Conservation (phyloP, 37 sponge, comb jelly and placozoan genomes). For the Agelas oroides region DNA sequence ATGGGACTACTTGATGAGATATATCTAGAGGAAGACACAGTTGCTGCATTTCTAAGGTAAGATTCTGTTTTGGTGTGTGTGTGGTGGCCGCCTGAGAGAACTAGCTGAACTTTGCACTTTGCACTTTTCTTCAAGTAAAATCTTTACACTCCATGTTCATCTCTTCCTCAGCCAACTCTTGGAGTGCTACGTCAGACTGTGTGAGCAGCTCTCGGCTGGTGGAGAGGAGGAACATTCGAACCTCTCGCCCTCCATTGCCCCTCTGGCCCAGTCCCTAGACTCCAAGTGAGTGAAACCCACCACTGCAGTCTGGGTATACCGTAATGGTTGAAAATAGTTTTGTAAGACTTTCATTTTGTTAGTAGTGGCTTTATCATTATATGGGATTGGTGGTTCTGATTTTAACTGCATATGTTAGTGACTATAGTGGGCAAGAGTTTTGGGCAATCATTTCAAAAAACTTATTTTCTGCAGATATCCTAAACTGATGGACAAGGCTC, state of each 20-base stretch:
- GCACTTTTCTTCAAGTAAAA: neutral
- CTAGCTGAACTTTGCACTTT: no score
- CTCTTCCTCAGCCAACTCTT: conserved; percentile 2
- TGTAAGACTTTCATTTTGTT: no score
- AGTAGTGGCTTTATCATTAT: no score
- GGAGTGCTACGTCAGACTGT: conserved; percentile 14
- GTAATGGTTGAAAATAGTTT: no score
- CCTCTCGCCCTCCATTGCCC: neutral
- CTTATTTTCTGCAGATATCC: no score
- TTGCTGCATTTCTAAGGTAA: conserved; percentile 24
- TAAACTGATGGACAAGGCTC: conserved; percentile 47
- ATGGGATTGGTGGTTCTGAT: no score
- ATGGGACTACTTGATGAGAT: conserved; percentile 18
- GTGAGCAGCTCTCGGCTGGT: neutral
- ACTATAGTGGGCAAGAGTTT: no score
- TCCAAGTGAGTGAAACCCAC: conserved; percentile 56
- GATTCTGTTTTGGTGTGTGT: no score
- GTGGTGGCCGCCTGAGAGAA: no score
- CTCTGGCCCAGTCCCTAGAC: conserved; percentile 41
- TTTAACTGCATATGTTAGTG: no score
- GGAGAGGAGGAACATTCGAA: neutral
- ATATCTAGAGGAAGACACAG: conserved; percentile 22
- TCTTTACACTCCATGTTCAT: neutral
- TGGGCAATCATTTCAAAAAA: no score
- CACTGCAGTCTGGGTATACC: neutral